These are phyloP conservation scores for Dendrocincla fuliginosa DNA, from an alignment of 2,797 vertebrate species.

Conservation along the genomic window DNA sequence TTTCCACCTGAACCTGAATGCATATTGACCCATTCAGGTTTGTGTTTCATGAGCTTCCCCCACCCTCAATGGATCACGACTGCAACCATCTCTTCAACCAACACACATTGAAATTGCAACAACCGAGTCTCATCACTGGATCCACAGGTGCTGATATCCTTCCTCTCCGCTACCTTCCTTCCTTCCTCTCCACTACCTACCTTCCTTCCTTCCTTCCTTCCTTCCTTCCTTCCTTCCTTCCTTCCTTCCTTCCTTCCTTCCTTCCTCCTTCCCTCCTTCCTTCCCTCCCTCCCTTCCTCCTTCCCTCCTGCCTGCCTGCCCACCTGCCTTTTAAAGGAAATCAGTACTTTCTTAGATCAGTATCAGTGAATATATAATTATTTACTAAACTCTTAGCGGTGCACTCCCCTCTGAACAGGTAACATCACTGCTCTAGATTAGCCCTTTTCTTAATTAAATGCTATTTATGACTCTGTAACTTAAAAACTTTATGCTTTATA, in stretches of 20 bases:
- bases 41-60: neutral
- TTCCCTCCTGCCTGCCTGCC: too few relatives aligned
- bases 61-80: neutral
- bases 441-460: neutral
- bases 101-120: neutral
- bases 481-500: neutral
- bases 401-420: neutral
- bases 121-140: neutral
- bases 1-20: neutral
- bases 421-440: neutral
- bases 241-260: neutral
- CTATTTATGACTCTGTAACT: neutral
- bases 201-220: too few relatives aligned
- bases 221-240: too few relatives aligned
- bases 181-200: too few relatives aligned
- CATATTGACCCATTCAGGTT: neutral
- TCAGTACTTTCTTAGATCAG: neutral
- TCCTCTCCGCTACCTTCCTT: neutral
- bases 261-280: too few relatives aligned
- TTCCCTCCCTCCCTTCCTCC: neutral
- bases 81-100: rapidly evolving
- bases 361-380: neutral
- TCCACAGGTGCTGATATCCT: too few relatives aligned
- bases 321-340: neutral
- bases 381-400: neutral